These are phyloP conservation scores for Drosophila atripex DNA, from an alignment of 2,888 invertebrate species.

Conservation along the genomic window DNA sequence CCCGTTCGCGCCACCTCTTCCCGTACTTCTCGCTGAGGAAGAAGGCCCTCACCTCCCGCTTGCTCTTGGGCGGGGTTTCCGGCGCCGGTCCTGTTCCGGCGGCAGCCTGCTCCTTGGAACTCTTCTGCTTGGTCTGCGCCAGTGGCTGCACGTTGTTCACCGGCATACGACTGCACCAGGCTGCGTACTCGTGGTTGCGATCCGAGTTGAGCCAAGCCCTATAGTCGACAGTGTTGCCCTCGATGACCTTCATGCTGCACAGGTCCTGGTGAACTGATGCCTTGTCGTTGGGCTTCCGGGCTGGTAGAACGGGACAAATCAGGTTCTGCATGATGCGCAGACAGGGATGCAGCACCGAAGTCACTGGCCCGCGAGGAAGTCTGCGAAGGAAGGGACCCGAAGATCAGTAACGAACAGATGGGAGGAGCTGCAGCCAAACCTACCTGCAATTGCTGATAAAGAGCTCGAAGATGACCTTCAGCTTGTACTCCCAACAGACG, in stretches of 20 bases:
- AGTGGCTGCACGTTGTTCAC: constrained; percentile 64
- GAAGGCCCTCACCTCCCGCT: constrained; percentile 78
- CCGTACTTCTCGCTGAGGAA: constrained; percentile 91
- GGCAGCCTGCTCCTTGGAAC: constrained; percentile 50
- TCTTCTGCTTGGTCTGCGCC: constrained; percentile 52
- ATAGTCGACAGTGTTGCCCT: constrained; percentile 89
- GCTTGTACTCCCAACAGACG: constrained; percentile 96
- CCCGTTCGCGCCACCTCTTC: constrained; percentile 86
- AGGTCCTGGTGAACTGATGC: constrained; percentile 84
- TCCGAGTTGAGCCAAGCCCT: constrained; percentile 90
- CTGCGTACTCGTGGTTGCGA: constrained; percentile 87
- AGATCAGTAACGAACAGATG: neutral
- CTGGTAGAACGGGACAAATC: constrained; percentile 88
- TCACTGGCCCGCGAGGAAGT: constrained; percentile 91
- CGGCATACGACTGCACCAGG: constrained; percentile 89
- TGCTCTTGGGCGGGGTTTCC: constrained; percentile 30
- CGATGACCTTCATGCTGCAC: constrained; percentile 85
- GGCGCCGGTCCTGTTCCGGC: constrained; percentile 26
- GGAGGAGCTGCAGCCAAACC: constrained; percentile 32
- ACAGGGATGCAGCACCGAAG: constrained; percentile 96
- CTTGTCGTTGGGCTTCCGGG: constrained; percentile 38
- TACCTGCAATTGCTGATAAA: constrained; percentile 91
- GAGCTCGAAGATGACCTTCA: constrained; percentile 93
- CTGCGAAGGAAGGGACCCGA: constrained; percentile 32
- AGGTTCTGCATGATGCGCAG: constrained; percentile 94